These are phyloP conservation scores for Chloroclystis v-ata DNA, from an alignment of 2,888 invertebrate species.

Conservation along the genomic window DNA sequence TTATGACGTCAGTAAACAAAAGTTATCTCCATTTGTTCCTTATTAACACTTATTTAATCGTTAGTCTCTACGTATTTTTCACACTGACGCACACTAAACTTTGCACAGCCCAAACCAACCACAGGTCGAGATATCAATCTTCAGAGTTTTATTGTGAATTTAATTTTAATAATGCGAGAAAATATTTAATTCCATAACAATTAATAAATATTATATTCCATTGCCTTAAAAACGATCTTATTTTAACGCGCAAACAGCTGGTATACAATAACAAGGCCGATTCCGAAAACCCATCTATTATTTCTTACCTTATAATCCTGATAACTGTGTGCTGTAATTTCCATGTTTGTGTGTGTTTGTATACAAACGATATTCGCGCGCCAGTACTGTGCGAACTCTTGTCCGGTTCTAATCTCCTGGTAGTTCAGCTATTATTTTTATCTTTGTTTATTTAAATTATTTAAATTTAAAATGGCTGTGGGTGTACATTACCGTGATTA, in stretches of 20 bases:
- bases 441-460: neutral
- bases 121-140: too few species aligned
- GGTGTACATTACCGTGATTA: conserved; percentile 36
- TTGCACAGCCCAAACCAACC: too few species aligned
- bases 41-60: too few species aligned
- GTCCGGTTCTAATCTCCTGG: conserved; percentile 36
- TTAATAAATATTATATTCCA: too few species aligned
- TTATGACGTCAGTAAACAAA: conserved; percentile 7
- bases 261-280: neutral
- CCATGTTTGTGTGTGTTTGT: conserved; percentile 8
- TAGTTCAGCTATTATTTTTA: conserved; percentile 20
- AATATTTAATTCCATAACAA: too few species aligned
- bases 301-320: too few species aligned
- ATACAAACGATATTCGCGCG: conserved; percentile 29
- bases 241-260: too few species aligned
- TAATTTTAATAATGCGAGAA: too few species aligned
- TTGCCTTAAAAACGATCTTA: too few species aligned
- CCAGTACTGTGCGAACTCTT: conserved; percentile 40
- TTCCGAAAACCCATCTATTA: neutral
- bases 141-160: too few species aligned
- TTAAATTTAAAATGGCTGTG: conserved; percentile 36
- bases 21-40: too few species aligned
- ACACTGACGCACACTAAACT: too few species aligned
- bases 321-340: neutral
- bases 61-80: neutral